Evolutionary conservation across 2,797 vertebrate species (phyloP).

Genomic region (Furcifer pardalis): DNA sequence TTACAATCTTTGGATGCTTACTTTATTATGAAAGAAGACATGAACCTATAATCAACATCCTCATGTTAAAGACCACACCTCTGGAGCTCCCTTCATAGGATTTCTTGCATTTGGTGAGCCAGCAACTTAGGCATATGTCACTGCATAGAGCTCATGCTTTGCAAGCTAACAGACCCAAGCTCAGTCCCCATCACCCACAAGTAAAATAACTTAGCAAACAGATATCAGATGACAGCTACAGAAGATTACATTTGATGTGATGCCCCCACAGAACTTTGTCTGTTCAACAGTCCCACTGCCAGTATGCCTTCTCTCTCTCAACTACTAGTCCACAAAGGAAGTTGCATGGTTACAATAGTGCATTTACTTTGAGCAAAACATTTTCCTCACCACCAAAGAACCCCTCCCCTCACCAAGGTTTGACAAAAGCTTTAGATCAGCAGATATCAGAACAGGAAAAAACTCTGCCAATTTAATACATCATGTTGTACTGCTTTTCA

Average conservation of each 20-base stretch:
- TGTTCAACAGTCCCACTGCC: too few species aligned
- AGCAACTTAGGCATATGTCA: background rate
- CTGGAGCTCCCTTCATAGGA: too few species aligned
- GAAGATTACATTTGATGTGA: background rate
- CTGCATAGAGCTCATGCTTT: background rate
- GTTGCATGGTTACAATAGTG: constrained; percentile 38
- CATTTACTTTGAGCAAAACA: constrained; percentile 37
- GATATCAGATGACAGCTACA: background rate
- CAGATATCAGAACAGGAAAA: constrained; percentile 14
- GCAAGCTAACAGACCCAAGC: background rate
- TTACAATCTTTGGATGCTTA: too few species aligned
- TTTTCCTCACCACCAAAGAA: constrained; percentile 28
- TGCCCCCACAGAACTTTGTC: too few species aligned
- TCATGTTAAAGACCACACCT: too few species aligned
- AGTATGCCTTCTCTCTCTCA: background rate
- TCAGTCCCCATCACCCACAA: background rate
- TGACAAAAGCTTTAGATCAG: background rate
- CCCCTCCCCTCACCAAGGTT: background rate
- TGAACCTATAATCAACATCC: too few species aligned
- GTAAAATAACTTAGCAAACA: background rate
- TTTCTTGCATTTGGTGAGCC: too few species aligned
- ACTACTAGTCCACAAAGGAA: constrained; percentile 11
- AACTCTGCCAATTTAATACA: background rate
- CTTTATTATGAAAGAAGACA: too few species aligned
- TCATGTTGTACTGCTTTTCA: constrained; percentile 17